Conservation (phyloP, 2,888 invertebrate genomes). For the Cosmia pyralina region DNA sequence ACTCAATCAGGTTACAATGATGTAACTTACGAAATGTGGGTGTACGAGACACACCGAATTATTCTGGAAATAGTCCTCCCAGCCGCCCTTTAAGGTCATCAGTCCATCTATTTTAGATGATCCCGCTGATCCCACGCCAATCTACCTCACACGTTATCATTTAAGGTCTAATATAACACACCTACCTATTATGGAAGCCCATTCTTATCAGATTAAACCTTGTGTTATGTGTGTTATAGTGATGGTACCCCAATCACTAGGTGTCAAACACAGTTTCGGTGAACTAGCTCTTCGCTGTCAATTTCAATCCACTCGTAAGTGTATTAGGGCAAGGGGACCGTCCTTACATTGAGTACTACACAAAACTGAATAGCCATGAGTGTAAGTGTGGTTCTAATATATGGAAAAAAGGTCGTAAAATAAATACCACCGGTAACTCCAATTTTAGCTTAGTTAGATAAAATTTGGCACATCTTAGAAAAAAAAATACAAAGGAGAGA, state of each 20-base stretch:
- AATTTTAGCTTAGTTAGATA: not conserved
- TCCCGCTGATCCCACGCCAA: constrained; percentile 16
- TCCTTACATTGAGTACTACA: not conserved
- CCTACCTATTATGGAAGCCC: not conserved
- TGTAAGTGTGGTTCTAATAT: not conserved
- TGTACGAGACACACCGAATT: no score
- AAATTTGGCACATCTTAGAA: not conserved
- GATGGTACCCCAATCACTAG: constrained; percentile 40
- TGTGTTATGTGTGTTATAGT: not conserved
- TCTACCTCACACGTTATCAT: not conserved
- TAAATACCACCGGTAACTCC: not conserved
- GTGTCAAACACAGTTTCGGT: constrained; percentile 43
- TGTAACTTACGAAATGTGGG: no score
- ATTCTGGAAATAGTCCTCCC: no score
- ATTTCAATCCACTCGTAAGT: constrained; percentile 40
- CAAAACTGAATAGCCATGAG: not conserved
- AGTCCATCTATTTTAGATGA: not conserved
- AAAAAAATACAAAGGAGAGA: not conserved
- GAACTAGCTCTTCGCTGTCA: constrained; percentile 37
- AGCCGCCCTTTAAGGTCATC: not conserved
- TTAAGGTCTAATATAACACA: not conserved
- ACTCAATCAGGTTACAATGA: no score
- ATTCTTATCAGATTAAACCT: constrained; percentile 4
- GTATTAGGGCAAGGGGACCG: constrained; percentile 9
- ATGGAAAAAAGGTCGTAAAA: not conserved